These are phyloP conservation scores for Holothuria glaberrima DNA, from an alignment of 35 echinoderm and acorn worm genomes.

Conservation along the genomic window DNA sequence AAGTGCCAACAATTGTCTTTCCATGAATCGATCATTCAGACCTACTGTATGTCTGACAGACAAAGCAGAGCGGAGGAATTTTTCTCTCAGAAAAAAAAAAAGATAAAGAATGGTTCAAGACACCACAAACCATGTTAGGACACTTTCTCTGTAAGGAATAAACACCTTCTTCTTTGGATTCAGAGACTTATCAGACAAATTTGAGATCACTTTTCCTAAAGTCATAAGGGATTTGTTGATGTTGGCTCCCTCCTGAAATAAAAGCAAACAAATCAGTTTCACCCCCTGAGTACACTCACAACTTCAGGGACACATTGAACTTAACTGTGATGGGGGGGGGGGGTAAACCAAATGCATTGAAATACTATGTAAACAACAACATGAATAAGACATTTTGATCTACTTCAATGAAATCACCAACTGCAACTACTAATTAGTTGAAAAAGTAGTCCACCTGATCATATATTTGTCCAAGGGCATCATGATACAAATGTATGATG, in stretches of 20 bases:
- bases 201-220: constrained; percentile 89
- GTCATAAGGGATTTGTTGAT: constrained; percentile 95
- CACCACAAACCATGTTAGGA: constrained; percentile 85
- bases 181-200: constrained; percentile 73
- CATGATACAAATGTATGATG: too few species aligned
- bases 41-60: too few species aligned
- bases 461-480: too few species aligned
- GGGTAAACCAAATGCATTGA: neutral
- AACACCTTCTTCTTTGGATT: constrained; percentile 85
- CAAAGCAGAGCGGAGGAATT: too few species aligned
- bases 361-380: neutral
- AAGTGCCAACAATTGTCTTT: too few species aligned
- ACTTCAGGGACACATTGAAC: too few species aligned
- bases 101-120: neutral
- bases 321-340: too few species aligned
- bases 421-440: too few species aligned
- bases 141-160: constrained; percentile 94
- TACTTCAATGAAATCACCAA: neutral
- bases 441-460: too few species aligned
- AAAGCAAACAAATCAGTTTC: neutral
- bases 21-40: too few species aligned
- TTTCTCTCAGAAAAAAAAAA: too few species aligned
- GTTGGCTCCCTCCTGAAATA: constrained; percentile 85
- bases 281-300: neutral
- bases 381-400: too few species aligned